Conservation (phyloP, 2,888 invertebrate genomes). For the Nephrotoma flavescens region DNA sequence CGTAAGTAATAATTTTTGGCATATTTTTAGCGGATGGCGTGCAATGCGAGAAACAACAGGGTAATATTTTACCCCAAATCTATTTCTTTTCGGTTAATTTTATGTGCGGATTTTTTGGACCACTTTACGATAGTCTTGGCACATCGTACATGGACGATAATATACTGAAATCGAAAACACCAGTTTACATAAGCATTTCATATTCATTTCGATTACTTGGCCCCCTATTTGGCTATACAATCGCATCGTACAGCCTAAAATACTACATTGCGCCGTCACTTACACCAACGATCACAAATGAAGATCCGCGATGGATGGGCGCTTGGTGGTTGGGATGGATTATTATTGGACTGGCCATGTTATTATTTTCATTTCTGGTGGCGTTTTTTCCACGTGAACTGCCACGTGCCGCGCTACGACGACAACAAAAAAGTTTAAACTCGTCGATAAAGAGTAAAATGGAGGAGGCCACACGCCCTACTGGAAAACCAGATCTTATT, state of each 20-base stretch:
- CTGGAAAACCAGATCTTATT: conserved; percentile 35
- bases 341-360: conserved; percentile 42
- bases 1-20: neutral
- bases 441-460: neutral
- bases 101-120: conserved; percentile 54
- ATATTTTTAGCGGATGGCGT: neutral
- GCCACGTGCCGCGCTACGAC: conserved; percentile 39
- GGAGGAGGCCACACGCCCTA: conserved; percentile 3
- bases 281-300: conserved; percentile 46
- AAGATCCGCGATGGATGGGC: conserved; percentile 64
- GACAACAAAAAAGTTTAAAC: neutral
- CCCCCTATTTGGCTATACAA: conserved; percentile 49
- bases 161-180: conserved; percentile 36
- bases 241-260: conserved; percentile 48
- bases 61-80: conserved; percentile 33
- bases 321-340: conserved; percentile 76
- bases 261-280: conserved; percentile 49
- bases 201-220: conserved; percentile 54
- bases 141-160: conserved; percentile 57
- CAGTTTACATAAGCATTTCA: conserved; percentile 51
- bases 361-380: conserved; percentile 40
- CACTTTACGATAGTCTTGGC: conserved; percentile 51
- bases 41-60: neutral
- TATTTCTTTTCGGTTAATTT: conserved; percentile 52
- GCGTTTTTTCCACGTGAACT: conserved; percentile 46